A percentile compares a stretch with the other conserved stretches of the same genome.
phyloP scores from a whole-genome alignment of 2,113 vertebrate genomes.

The Lagopus muta region DNA sequence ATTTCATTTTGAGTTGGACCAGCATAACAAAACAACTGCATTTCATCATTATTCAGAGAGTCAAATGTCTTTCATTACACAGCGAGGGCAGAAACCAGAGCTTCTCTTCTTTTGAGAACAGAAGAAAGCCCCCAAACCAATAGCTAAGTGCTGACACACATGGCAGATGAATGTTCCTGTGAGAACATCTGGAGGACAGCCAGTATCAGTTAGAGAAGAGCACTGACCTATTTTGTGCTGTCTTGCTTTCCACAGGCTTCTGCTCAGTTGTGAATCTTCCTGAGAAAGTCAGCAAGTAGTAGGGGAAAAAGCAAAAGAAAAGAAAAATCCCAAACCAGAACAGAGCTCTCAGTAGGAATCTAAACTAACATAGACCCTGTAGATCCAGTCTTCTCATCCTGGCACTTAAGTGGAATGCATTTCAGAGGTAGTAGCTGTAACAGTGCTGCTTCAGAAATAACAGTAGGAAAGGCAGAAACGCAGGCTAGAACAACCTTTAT shows the following conservation, averaged over 20 bases:
- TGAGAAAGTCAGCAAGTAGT: background rate
- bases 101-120: background rate
- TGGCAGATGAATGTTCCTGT: background rate
- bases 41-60: too few species aligned
- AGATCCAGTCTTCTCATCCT: background rate
- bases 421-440: background rate
- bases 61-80: background rate
- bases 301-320: background rate
- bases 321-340: too few species aligned
- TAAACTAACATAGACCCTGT: fast-evolving
- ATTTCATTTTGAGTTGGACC: background rate
- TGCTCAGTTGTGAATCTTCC: background rate
- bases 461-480: background rate
- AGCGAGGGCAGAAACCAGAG: background rate
- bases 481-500: background rate
- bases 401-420: background rate
- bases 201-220: background rate
- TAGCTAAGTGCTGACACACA: background rate
- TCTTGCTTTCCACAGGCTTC: background rate
- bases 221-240: background rate
- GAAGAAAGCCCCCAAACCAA: background rate
- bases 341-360: background rate
- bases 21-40: background rate
- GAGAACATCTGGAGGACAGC: background rate
- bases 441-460: background rate